A percentile compares a stretch with the other conserved stretches of the same genome.
These are phyloP conservation scores for Enteromius viviparus DNA, from an alignment of 2,797 vertebrate species.

Conservation along the genomic window DNA sequence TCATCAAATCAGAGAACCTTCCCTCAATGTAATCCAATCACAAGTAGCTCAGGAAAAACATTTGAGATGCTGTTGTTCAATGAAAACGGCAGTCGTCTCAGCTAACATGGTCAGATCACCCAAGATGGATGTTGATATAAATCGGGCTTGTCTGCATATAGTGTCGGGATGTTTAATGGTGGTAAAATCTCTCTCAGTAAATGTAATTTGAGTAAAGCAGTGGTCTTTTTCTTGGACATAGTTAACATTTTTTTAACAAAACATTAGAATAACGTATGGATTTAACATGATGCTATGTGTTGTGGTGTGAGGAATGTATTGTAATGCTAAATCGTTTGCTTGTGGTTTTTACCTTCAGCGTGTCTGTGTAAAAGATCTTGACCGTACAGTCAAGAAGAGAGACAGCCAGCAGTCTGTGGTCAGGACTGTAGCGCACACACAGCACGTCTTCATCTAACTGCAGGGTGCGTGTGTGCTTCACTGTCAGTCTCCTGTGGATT, in stretches of 20 bases:
- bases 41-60: neutral
- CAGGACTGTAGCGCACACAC: slow-evolving; percentile 89
- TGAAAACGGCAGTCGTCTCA: neutral
- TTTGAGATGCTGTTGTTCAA: neutral
- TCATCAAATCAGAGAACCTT: neutral
- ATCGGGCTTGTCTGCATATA: neutral
- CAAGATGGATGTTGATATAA: neutral
- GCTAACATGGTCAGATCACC: neutral
- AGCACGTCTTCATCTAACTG: slow-evolving; percentile 94
- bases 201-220: neutral
- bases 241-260: neutral
- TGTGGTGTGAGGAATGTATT: neutral
- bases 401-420: slow-evolving; percentile 87
- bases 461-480: slow-evolving; percentile 87
- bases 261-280: neutral
- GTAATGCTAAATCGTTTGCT: neutral
- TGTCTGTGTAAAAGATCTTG: slow-evolving; percentile 93
- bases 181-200: neutral
- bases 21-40: neutral
- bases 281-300: neutral
- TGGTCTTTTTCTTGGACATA: neutral
- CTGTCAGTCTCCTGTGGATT: slow-evolving; percentile 79
- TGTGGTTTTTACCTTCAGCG: slow-evolving; percentile 83
- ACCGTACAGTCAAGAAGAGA: slow-evolving; percentile 94
- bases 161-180: neutral